A percentile compares a stretch with the other conserved stretches of the same genome.
These are phyloP conservation scores for Desoria tigrina DNA, from an alignment of 2,888 invertebrate species.

Conservation along the genomic window DNA sequence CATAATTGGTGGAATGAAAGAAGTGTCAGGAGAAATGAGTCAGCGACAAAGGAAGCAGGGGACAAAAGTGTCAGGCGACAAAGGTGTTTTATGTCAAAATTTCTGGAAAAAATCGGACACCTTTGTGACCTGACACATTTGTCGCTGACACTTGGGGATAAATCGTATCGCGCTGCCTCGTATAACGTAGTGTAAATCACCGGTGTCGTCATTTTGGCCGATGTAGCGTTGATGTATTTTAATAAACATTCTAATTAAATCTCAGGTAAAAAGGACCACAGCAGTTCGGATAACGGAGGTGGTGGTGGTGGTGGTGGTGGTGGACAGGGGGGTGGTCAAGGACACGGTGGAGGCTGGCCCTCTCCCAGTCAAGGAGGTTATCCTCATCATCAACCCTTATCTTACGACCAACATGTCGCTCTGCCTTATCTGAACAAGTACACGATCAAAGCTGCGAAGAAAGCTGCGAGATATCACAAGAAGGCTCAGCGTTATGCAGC, in stretches of 20 bases:
- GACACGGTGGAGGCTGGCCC: neutral
- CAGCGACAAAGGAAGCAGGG: too few relatives aligned
- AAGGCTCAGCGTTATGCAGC: constrained; percentile 15
- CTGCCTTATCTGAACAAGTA: constrained; percentile 9
- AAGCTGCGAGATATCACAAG: constrained; percentile 7
- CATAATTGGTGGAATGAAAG: neutral
- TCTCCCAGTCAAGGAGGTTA: neutral
- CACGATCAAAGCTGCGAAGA: constrained; percentile 11
- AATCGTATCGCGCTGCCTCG: too few relatives aligned
- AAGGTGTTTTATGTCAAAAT: too few relatives aligned
- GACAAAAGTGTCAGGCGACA: too few relatives aligned
- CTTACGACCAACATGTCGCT: constrained; percentile 14
- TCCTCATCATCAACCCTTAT: neutral
- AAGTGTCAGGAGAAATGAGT: neutral
- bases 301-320: neutral
- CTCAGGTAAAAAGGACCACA: neutral
- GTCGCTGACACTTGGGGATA: too few relatives aligned
- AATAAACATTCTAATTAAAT: neutral
- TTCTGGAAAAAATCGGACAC: too few relatives aligned
- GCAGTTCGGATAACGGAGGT: too few relatives aligned
- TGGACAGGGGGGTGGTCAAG: neutral
- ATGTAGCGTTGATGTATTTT: neutral
- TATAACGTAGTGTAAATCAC: too few relatives aligned
- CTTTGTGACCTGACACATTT: too few relatives aligned
- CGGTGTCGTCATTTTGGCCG: neutral